phyloP scores from a whole-genome alignment of 2,888 invertebrate species.

The Apeira syringaria region DNA sequence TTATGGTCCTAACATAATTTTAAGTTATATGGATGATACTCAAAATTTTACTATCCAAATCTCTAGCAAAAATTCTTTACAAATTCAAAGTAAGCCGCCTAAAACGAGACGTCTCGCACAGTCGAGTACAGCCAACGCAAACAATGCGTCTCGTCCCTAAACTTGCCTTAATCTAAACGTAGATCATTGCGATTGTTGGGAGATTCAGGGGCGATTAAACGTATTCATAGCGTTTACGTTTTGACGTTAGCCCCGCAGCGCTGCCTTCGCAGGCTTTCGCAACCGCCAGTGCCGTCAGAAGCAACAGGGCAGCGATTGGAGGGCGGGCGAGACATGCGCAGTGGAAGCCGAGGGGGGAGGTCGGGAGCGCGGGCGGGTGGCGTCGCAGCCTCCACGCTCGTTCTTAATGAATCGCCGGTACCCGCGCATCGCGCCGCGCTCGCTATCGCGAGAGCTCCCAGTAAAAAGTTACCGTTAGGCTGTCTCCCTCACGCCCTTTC shows the following conservation, averaged over 20 bases:
- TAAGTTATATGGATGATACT: too few relatives aligned
- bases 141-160: slow-evolving; percentile 52
- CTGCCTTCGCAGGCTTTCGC: slow-evolving; percentile 29
- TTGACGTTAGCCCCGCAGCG: slow-evolving; percentile 51
- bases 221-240: slow-evolving; percentile 78
- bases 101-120: slow-evolving; percentile 41
- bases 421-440: slow-evolving; percentile 77
- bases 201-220: slow-evolving; percentile 71
- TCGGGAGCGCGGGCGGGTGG: slow-evolving; percentile 48
- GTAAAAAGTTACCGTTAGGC: slow-evolving; percentile 71
- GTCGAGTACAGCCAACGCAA: slow-evolving; percentile 38
- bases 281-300: slow-evolving; percentile 76
- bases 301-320: slow-evolving; percentile 79
- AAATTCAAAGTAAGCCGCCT: slow-evolving; percentile 21
- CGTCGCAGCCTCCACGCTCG: slow-evolving; percentile 74
- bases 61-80: slow-evolving; percentile 11
- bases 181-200: slow-evolving; percentile 67
- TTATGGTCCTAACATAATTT: too few relatives aligned
- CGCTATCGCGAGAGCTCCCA: slow-evolving; percentile 62
- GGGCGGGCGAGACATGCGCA: slow-evolving; percentile 61
- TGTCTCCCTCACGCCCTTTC: slow-evolving; percentile 71
- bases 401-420: slow-evolving; percentile 80
- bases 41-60: too few relatives aligned
- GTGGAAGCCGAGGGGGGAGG: slow-evolving; percentile 30
- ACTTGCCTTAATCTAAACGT: slow-evolving; percentile 63